phyloP scores from a whole-genome alignment of 1,140 invertebrate species.

The Ceratina japonica region DNA sequence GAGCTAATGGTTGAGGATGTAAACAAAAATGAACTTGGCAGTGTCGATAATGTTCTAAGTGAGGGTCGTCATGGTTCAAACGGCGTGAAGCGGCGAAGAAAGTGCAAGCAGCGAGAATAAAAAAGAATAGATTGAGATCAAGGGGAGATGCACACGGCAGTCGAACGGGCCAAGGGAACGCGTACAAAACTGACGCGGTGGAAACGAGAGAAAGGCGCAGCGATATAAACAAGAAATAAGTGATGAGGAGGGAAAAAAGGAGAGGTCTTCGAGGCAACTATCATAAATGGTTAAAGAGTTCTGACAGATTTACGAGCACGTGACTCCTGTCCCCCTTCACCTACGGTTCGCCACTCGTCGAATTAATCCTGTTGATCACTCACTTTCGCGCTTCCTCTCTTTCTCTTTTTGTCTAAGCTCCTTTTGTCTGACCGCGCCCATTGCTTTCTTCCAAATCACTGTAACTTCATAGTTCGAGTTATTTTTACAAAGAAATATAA shows the following conservation, averaged over 20 bases:
- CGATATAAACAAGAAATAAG: not conserved
- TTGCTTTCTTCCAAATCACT: not conserved
- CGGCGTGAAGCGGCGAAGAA: conserved; percentile 45
- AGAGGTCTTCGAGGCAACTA: conserved; percentile 20
- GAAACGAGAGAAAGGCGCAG: too few relatives aligned
- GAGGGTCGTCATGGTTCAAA: conserved; percentile 54
- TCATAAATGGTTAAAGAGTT: conserved; percentile 43
- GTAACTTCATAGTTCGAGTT: too few relatives aligned
- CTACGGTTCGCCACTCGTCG: conserved; percentile 2
- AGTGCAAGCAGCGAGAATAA: conserved; percentile 34
- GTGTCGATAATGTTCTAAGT: conserved; percentile 56
- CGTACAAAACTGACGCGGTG: not conserved
- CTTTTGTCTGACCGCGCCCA: too few relatives aligned
- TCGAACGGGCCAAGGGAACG: not conserved
- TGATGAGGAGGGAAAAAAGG: not conserved
- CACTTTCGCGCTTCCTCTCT: not conserved
- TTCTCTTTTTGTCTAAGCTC: conserved; percentile 12
- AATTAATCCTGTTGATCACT: conserved; percentile 34
- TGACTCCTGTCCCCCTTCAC: conserved; percentile 37
- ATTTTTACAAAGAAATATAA: too few relatives aligned
- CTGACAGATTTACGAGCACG: conserved; percentile 50
- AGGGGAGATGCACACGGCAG: too few relatives aligned
- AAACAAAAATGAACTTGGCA: conserved; percentile 64
- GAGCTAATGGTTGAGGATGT: conserved; percentile 38
- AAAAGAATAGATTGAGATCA: not conserved